Evolutionary conservation across 2,113 vertebrate species (phyloP), one percentile per base, ranked within the genome.

Genomic region (Campylomormyrus numenius): DNA sequence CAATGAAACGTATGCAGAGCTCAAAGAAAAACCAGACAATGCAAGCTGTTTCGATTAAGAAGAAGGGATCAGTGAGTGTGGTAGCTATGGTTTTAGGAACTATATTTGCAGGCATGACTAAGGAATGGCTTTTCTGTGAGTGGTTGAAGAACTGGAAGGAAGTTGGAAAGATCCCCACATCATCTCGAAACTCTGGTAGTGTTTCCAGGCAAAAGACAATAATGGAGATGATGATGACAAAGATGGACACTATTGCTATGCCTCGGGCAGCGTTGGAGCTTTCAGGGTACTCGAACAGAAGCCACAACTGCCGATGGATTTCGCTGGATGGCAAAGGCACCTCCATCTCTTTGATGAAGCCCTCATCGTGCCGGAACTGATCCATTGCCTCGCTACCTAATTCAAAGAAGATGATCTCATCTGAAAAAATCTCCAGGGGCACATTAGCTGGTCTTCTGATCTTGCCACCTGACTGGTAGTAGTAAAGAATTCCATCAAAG

Each of bases 121-220:
- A 89, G n/a, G 80, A 27, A n/a, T 80, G 66, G 49, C 49, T 35
- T 53, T 8, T 90, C 10, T n/a, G 35, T 24, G 95, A 93, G 19
- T 92, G 89, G 92, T 96, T 96, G 46, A 95, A 89, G 46, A 92
- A 88, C 58, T 92, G 84, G 9, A 87, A 24, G 0, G 35, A 87
- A 2, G 91, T 92, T 90, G 94, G 92, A 11, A 94, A 89, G 50
- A 94, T 50, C 46, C 95, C 95, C 0, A 91, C 53, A 2, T 99
- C 98, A 89, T 99, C 98, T 87, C 97, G 96, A 93, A 99, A 99
- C 94, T 98, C 98, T 0, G 98, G 98, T 8, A 99, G 94, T 0
- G 98, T 99, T 94, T 99, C 98, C 94, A 99, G 93, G 93, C 98
- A 99, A 95, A 99, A 99, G 92, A 98, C 98, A 89, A 98, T 96